phyloP scores from a whole-genome alignment of 2,113 vertebrate species.

The Oreochromis spilurus region DNA sequence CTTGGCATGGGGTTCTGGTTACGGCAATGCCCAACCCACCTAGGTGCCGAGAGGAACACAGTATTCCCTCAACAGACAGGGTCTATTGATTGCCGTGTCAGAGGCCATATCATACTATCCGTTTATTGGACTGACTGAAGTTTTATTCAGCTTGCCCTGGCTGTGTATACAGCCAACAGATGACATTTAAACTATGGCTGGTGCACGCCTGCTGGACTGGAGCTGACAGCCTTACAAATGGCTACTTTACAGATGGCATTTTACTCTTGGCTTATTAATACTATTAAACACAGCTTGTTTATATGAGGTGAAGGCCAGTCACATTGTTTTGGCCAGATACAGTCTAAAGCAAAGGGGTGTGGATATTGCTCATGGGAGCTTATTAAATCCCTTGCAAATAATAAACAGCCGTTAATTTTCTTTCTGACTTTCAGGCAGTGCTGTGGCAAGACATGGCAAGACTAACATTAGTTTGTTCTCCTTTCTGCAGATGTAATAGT shows the following conservation, averaged over 20 bases:
- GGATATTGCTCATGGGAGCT: neutral
- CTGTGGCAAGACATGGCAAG: neutral
- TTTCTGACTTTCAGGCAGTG: neutral
- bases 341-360: neutral
- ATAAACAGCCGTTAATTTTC: neutral
- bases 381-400: neutral
- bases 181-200: slow-evolving; percentile 64
- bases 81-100: slow-evolving; percentile 70
- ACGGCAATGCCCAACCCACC: slow-evolving; percentile 34
- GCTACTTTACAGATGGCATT: slow-evolving; percentile 66
- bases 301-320: slow-evolving; percentile 24
- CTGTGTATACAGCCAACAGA: slow-evolving; percentile 32
- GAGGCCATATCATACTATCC: slow-evolving; percentile 60
- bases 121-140: slow-evolving; percentile 37
- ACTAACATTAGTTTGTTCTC: neutral
- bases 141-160: slow-evolving; percentile 32
- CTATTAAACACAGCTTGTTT: slow-evolving; percentile 57
- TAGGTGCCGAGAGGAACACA: slow-evolving; percentile 30
- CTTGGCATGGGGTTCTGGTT: slow-evolving; percentile 44
- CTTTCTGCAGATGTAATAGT: slow-evolving; percentile 29
- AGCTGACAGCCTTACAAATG: slow-evolving; percentile 60
- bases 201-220: slow-evolving; percentile 13
- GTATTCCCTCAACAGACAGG: slow-evolving; percentile 58
- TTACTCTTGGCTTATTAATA: slow-evolving; percentile 58
- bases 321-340: slow-evolving; percentile 18